Evolutionary conservation across 2,888 invertebrate species (phyloP).

Genomic region (Perdita meconis): DNA sequence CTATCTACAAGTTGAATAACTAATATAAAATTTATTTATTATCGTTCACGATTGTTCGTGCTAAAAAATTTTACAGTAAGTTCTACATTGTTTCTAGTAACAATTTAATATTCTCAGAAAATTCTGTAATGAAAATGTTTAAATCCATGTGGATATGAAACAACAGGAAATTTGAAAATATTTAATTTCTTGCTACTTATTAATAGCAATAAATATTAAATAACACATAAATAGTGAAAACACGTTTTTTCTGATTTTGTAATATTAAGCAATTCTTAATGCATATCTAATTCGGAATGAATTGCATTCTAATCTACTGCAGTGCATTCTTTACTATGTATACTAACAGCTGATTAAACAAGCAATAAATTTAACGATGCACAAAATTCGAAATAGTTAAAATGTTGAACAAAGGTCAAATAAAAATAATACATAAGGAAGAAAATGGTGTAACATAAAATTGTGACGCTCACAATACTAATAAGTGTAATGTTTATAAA

Average conservation of each 20-base stretch:
- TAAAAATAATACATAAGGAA: neutral
- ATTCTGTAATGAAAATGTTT: no score
- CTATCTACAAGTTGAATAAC: neutral
- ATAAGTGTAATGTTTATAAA: neutral
- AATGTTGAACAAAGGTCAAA: neutral
- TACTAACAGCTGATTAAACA: slow-evolving; percentile 20
- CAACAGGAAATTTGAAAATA: neutral
- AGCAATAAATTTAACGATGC: slow-evolving; percentile 17
- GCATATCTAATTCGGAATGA: neutral
- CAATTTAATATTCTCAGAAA: neutral
- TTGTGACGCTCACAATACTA: neutral
- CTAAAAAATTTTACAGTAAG: no score
- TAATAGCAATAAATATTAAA: no score
- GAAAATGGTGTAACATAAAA: neutral
- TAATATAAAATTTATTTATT: no score
- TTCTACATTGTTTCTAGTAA: no score
- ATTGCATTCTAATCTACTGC: slow-evolving; percentile 31
- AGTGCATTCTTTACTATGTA: slow-evolving; percentile 1
- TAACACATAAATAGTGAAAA: neutral
- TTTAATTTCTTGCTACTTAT: neutral
- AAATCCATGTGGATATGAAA: neutral
- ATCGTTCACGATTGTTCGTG: no score
- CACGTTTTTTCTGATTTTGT: neutral
- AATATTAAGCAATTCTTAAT: slow-evolving; percentile 6
- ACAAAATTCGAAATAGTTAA: neutral